Conservation (phyloP, 2,113 vertebrate species). For the Centrocercus urophasianus region DNA sequence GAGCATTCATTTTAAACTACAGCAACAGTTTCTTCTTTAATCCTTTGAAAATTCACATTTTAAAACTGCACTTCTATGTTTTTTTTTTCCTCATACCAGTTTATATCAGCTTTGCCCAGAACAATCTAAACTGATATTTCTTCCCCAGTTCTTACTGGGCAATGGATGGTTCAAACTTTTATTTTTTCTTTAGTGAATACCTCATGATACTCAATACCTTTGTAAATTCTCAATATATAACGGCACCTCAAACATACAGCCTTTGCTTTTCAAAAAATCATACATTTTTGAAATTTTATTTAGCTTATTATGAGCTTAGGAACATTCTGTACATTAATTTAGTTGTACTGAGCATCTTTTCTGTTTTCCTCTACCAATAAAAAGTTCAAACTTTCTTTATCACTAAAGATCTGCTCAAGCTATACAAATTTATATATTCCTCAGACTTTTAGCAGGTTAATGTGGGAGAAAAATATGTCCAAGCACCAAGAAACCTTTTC, state of each 20-base stretch:
- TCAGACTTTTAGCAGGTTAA: not conserved
- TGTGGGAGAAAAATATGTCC: not conserved
- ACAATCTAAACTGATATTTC: not conserved
- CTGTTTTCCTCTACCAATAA: not conserved
- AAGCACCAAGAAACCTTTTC: not conserved
- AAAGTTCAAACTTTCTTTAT: not conserved
- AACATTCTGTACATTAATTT: not conserved
- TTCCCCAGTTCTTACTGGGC: not conserved
- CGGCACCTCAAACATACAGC: not conserved
- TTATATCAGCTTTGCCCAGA: not conserved
- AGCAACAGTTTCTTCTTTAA: not conserved
- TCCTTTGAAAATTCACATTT: not conserved
- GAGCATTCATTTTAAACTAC: not conserved
- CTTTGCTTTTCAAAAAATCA: not conserved
- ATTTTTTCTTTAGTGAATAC: not conserved
- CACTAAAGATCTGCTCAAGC: not conserved
- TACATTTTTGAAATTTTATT: not conserved
- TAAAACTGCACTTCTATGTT: not conserved
- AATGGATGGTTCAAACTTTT: not conserved
- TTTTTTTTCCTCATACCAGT: not conserved
- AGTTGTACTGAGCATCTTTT: not conserved
- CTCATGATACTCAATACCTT: not conserved
- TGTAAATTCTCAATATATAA: not conserved
- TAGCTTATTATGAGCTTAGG: not conserved
- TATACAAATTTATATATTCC: fast-evolving